Conservation (phyloP, 1,140 invertebrate species). For the Neocloeon triangulifer region DNA sequence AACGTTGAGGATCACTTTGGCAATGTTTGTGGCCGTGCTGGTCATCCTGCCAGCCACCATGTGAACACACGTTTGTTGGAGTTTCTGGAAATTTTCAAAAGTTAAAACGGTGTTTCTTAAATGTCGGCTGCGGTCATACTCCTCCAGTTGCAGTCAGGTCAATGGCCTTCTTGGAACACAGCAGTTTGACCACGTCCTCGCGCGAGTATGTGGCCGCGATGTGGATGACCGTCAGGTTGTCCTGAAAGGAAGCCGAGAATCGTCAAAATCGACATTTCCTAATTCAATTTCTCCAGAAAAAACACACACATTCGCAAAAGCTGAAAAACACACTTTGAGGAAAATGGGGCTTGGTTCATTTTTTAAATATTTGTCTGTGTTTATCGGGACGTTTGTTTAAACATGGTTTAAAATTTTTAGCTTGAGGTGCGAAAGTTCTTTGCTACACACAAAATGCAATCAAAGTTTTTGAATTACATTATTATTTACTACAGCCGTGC, state of each 20-base stretch:
- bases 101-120: no score
- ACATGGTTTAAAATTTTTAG: no score
- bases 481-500: no score
- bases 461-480: no score
- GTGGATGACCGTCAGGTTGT: constrained; percentile 83
- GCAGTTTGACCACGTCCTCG: constrained; percentile 81
- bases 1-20: constrained; percentile 57
- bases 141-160: constrained; percentile 80
- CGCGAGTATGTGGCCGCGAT: constrained; percentile 80
- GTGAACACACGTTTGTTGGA: constrained; percentile 71
- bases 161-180: constrained; percentile 69
- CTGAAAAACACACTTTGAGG: no score
- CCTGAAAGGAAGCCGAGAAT: constrained; percentile 47
- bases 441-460: no score
- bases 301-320: no score
- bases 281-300: constrained; percentile 1
- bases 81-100: constrained; percentile 25
- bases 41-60: constrained; percentile 72
- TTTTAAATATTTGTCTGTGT: no score
- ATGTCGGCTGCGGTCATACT: constrained; percentile 57
- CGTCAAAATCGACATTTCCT: constrained; percentile 2
- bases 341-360: no score
- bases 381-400: no score
- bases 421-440: no score
- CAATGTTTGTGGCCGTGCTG: constrained; percentile 69